Conservation (phyloP, 2,888 invertebrate genomes). For the Parapristionchus giblindavisi region DNA sequence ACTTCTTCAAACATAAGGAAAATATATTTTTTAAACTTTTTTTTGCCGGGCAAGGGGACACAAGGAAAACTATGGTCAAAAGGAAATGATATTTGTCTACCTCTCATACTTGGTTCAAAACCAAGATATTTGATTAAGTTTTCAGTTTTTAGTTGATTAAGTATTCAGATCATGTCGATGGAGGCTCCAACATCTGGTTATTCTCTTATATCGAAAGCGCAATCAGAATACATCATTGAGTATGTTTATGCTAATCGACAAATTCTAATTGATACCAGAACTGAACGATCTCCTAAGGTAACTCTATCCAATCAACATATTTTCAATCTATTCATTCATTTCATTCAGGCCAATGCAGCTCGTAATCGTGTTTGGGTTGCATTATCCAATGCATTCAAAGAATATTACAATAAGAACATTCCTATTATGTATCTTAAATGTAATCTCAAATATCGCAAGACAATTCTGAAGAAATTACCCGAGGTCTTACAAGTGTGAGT, state of each 20-base stretch:
- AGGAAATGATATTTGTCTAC: no score
- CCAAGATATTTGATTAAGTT: no score
- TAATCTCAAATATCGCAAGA: slow-evolving; percentile 16
- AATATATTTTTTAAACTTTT: no score
- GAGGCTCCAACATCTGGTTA: background rate
- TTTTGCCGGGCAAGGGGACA: no score
- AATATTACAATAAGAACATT: background rate
- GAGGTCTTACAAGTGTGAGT: background rate
- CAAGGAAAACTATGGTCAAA: no score
- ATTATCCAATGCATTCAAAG: background rate
- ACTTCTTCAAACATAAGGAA: no score
- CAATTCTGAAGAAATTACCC: background rate
- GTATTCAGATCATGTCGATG: background rate
- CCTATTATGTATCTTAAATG: background rate
- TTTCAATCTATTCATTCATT: background rate
- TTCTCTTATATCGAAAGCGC: slow-evolving; percentile 2
- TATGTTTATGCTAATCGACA: background rate
- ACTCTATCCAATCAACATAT: background rate
- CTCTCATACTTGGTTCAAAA: no score
- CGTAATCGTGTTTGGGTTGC: background rate
- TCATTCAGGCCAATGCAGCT: slow-evolving; percentile 9
- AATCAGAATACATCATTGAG: slow-evolving; percentile 21
- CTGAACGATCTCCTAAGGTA: background rate
- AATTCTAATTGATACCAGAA: background rate
- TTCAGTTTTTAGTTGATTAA: background rate